phyloP scores from a whole-genome alignment of 2,797 vertebrate genomes.

The Merluccius polli region DNA sequence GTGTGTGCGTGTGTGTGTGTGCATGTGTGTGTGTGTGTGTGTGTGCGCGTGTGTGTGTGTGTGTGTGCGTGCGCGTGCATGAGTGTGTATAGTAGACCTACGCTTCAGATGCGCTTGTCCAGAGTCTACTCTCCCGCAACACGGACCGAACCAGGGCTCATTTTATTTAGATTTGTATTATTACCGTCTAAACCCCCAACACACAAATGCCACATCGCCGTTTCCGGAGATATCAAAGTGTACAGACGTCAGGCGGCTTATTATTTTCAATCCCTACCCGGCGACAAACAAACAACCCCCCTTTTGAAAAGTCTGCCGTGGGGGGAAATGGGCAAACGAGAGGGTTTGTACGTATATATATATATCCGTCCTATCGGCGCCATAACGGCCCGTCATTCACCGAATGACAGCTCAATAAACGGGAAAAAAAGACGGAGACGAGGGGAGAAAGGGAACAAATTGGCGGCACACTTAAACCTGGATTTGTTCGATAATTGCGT shows the following conservation, averaged over 20 bases:
- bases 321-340: too few relatives aligned
- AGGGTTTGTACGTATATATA: too few relatives aligned
- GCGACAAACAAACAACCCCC: background rate
- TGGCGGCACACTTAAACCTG: background rate
- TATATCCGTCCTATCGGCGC: background rate
- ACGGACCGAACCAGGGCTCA: too few relatives aligned
- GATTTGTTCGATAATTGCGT: slow-evolving; percentile 3
- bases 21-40: too few relatives aligned
- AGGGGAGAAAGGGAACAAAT: background rate
- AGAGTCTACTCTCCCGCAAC: background rate
- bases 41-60: too few relatives aligned
- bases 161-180: background rate
- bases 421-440: background rate
- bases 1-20: background rate
- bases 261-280: background rate
- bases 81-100: too few relatives aligned
- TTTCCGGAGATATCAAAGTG: background rate
- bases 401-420: background rate
- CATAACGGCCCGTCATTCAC: background rate
- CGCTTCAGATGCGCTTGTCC: too few relatives aligned
- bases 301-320: background rate
- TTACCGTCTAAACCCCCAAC: background rate
- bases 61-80: too few relatives aligned
- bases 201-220: background rate
- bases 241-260: background rate